phyloP scores from a whole-genome alignment of 1,140 invertebrate genomes.

The Leptonema lineaticorne region DNA sequence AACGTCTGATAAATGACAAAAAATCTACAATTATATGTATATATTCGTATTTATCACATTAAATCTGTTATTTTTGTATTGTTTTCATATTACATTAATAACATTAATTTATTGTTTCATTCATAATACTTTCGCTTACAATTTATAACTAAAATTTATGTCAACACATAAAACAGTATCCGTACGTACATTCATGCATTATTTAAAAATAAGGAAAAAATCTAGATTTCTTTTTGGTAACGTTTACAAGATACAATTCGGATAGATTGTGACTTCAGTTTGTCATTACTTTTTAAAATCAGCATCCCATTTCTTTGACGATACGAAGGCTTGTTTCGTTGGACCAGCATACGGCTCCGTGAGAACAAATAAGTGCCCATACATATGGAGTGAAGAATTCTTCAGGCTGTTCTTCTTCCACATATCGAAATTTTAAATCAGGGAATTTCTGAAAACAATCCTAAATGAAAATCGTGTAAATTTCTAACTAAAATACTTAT shows the following conservation, averaged over 20 bases:
- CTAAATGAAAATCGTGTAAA: slow-evolving; percentile 12
- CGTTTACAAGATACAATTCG: not conserved
- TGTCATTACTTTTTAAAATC: not conserved
- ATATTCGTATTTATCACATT: not conserved
- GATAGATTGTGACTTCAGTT: not conserved
- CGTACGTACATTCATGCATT: not conserved
- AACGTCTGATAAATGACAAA: not conserved
- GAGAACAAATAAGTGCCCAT: slow-evolving; percentile 87
- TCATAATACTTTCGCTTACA: not conserved
- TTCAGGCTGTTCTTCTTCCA: slow-evolving; percentile 97
- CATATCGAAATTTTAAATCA: slow-evolving; percentile 97
- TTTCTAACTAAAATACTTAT: not conserved
- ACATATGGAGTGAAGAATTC: slow-evolving; percentile 99
- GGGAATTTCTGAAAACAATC: slow-evolving; percentile 87
- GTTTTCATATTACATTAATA: not conserved
- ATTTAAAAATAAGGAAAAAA: not conserved
- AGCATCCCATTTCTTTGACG: slow-evolving; percentile 25
- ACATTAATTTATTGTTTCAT: not conserved
- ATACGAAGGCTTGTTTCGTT: slow-evolving; percentile 29
- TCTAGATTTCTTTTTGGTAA: not conserved
- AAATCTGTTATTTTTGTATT: too few relatives aligned
- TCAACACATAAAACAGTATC: too few relatives aligned
- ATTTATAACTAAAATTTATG: not conserved
- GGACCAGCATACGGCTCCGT: slow-evolving; percentile 77
- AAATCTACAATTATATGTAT: not conserved